Percentiles rank a stretch among this genome's conserved stretches.
Conservation (phyloP, 1,140 invertebrate genomes). For the Diorhabda carinulata region DNA sequence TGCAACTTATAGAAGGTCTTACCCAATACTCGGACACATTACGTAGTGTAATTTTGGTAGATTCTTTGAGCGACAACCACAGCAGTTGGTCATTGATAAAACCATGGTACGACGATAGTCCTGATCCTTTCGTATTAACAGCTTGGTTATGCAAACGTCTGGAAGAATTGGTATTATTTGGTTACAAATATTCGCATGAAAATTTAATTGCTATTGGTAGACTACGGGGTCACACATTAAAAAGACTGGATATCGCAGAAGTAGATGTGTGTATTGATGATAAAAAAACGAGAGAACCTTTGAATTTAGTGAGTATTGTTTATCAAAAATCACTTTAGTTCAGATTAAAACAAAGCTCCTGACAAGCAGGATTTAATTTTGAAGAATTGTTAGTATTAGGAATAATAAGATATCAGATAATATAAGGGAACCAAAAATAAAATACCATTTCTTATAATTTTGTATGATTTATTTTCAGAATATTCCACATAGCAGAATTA, state of each 20-base stretch:
- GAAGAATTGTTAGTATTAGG: too few species aligned
- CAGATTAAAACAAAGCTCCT: too few species aligned
- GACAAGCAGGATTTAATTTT: too few species aligned
- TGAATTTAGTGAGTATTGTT: too few species aligned
- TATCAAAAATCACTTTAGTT: too few species aligned
- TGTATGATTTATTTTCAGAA: constrained; percentile 40
- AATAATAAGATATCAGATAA: constrained; percentile 4
- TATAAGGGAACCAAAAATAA: too few species aligned
- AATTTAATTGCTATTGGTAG: constrained; percentile 68
- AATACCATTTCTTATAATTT: too few species aligned
- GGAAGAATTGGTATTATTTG: constrained; percentile 60
- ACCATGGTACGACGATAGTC: constrained; percentile 38
- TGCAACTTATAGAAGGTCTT: constrained; percentile 54
- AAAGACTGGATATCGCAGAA: constrained; percentile 61
- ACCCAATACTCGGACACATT: constrained; percentile 62
- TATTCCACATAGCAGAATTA: constrained; percentile 47
- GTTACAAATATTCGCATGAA: constrained; percentile 60
- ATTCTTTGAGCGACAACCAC: constrained; percentile 50
- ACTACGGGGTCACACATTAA: constrained; percentile 58
- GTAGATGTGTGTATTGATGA: constrained; percentile 46
- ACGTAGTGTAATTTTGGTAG: constrained; percentile 67
- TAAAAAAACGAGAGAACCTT: too few species aligned
- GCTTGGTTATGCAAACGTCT: constrained; percentile 71
- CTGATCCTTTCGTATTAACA: constrained; percentile 70
- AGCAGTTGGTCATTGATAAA: constrained; percentile 31